These are phyloP conservation scores for Rhinichthys osculus DNA, from an alignment of 2,797 vertebrate genomes.

Conservation along the genomic window DNA sequence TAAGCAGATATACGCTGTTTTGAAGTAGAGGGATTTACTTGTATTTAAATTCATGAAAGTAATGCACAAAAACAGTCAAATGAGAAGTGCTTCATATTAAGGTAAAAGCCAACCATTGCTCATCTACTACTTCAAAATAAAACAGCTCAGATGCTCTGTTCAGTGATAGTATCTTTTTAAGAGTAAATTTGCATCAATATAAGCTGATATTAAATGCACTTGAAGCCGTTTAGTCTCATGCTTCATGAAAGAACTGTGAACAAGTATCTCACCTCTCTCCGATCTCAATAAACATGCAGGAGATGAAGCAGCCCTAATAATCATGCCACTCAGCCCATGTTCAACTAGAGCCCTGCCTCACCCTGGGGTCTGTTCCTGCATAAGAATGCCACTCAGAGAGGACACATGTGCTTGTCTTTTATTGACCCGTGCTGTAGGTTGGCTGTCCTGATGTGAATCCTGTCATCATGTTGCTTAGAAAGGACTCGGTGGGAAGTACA, in stretches of 20 bases:
- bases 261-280: background rate
- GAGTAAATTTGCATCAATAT: constrained; percentile 4
- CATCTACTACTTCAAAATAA: background rate
- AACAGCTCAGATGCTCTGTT: constrained; percentile 4
- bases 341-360: constrained; percentile 17
- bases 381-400: constrained; percentile 30
- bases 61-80: background rate
- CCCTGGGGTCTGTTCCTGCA: constrained; percentile 34
- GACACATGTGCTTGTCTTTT: constrained; percentile 41
- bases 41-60: background rate
- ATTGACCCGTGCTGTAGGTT: constrained; percentile 27
- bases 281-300: constrained; percentile 39
- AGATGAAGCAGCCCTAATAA: constrained; percentile 32
- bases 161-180: constrained; percentile 14
- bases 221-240: background rate
- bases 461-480: constrained; percentile 9
- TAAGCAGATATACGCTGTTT: background rate
- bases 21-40: constrained; percentile 5
- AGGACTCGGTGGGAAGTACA: background rate
- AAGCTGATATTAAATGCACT: background rate
- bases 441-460: constrained; percentile 6
- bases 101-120: background rate
- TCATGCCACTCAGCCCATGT: constrained; percentile 35
- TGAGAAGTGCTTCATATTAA: background rate
- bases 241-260: background rate